Conservation (phyloP, 2,888 invertebrate genomes). For the Leptinotarsa haldemani region DNA sequence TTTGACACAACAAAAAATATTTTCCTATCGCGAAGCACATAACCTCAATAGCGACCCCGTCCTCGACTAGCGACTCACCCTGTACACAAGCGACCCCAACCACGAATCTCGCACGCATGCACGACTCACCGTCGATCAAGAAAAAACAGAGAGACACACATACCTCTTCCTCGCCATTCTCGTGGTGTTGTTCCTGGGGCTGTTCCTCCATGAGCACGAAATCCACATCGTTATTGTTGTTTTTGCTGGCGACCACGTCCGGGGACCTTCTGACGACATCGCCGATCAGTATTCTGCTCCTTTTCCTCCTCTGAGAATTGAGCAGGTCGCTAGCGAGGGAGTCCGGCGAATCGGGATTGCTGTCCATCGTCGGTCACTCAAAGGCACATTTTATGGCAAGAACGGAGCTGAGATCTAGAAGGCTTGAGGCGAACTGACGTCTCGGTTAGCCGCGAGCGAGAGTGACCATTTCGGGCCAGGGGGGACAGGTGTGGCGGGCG, state of each 20-base stretch:
- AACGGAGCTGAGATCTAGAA: slow-evolving; percentile 55
- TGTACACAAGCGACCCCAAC: slow-evolving; percentile 1
- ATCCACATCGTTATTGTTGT: slow-evolving; percentile 66
- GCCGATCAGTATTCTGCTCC: slow-evolving; percentile 36
- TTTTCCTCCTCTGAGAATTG: slow-evolving; percentile 36
- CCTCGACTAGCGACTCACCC: background rate
- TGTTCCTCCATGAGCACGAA: slow-evolving; percentile 67
- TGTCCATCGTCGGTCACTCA: slow-evolving; percentile 56
- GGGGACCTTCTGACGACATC: slow-evolving; percentile 48
- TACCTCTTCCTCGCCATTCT: slow-evolving; percentile 63
- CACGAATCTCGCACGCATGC: slow-evolving; percentile 3
- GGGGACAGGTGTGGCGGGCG: slow-evolving; percentile 47
- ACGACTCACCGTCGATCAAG: background rate
- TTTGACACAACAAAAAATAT: no score
- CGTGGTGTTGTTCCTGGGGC: slow-evolving; percentile 54
- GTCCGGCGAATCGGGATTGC: slow-evolving; percentile 65
- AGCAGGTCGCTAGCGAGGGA: slow-evolving; percentile 63
- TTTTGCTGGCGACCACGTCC: slow-evolving; percentile 55
- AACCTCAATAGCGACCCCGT: no score
- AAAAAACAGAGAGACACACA: slow-evolving; percentile 42
- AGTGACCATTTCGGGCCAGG: slow-evolving; percentile 59
- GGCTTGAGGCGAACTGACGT: slow-evolving; percentile 64
- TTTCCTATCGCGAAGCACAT: no score
- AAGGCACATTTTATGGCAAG: slow-evolving; percentile 57
- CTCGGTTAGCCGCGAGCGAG: slow-evolving; percentile 63